Percentiles rank a stretch among this genome's conserved stretches.
Evolutionary conservation across 2,113 vertebrate species (phyloP).

Genomic region (Prinia subflava): DNA sequence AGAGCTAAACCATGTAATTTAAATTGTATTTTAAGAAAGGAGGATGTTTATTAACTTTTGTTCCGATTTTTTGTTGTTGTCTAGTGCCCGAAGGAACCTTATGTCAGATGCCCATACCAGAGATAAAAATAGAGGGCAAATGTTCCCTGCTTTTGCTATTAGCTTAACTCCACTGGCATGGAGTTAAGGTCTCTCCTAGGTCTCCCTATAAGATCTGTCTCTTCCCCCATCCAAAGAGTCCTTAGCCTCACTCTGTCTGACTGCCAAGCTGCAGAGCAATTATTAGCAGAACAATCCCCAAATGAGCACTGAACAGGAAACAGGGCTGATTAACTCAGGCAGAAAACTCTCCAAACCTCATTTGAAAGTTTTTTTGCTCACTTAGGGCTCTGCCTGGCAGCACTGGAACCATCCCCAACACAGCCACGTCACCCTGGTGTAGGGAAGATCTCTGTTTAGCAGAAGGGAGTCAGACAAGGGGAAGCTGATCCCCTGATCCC

Average conservation of each 20-base stretch:
- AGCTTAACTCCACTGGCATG: not conserved
- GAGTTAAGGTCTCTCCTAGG: not conserved
- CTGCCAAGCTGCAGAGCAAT: not conserved
- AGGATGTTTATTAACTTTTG: not conserved
- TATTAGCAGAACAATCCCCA: not conserved
- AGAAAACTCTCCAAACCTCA: not conserved
- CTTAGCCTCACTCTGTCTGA: not conserved
- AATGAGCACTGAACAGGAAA: not conserved
- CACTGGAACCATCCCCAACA: not conserved
- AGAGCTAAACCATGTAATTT: not conserved
- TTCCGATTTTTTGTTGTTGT: not conserved
- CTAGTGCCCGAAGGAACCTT: not conserved
- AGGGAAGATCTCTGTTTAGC: not conserved
- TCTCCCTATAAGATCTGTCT: not conserved
- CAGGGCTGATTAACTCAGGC: not conserved
- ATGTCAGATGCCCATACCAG: not conserved
- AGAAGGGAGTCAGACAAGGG: not conserved
- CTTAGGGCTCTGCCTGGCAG: not conserved
- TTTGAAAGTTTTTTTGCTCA: not conserved
- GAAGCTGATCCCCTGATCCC: not conserved
- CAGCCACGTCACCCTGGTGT: not conserved
- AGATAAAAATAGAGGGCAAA: not conserved
- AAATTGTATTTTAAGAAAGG: not conserved
- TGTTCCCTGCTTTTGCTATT: not conserved
- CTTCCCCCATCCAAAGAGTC: not conserved